Base-by-base conservation (phyloP, 2,888 invertebrate species). In the Sphinx pinastri region DNA sequence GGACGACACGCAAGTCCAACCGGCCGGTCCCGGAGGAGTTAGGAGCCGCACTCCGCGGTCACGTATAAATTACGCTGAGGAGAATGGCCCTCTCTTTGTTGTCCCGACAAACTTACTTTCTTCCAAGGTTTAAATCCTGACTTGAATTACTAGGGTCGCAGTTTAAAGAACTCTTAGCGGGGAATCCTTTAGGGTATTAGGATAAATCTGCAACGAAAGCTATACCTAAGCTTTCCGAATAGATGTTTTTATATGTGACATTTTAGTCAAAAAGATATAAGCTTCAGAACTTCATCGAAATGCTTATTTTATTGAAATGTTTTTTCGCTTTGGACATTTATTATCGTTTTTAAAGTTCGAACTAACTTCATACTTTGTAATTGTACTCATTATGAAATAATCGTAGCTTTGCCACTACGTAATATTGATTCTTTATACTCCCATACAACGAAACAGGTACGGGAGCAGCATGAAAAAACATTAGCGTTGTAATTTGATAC, bases 51-150 rank as follows among this genome's bases (percentile, higher is more conserved):
- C 81, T 78, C 80, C 81, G 87, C 88, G 90, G 92, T 91, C 92
- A 92, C 92, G 90, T 92, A 93, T 93, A 93, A 92, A 93, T 93
- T 92, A 93, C 92, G 87, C 86, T 79, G 83, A 85, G 84, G 88
- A 86, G 86, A 88, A 85, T 84, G 79, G 83, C 80, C 84, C 84
- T 79, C 88, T 89, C 91, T 90, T 91, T 91, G 91, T 91, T 90
- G 89, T 90, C 86, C 89, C 84, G 74, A 49, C 63, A 87, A 90
- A 91, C 88, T 91, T 90, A 88, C 87, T 89, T 90, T 90, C 88
- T 89, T 90, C 88, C 82, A 87, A 87, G 86, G 87, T 88, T 91
- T 87, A 91, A 92, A 92, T 90, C 91, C 88, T 87, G 88, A 87
- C 91, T 90, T 89, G 91, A 92, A 89, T 91, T 90, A 92, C 88